Conservation (phyloP, 1,140 invertebrate species). For the Dendrolimus kikuchii region DNA sequence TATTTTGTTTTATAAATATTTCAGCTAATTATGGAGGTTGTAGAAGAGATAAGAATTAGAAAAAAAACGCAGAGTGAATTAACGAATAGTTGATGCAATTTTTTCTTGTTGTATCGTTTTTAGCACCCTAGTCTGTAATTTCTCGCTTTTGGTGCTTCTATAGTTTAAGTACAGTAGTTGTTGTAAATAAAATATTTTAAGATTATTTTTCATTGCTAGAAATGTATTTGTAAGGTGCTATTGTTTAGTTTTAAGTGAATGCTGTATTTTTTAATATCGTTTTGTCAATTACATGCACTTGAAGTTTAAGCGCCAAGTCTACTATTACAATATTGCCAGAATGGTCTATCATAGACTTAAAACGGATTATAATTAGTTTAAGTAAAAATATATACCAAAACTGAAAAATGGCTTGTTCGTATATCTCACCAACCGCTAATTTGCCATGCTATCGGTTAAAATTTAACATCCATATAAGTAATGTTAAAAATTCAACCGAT, state of each 20-base stretch:
- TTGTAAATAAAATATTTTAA: slow-evolving; percentile 26
- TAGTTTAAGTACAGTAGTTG: slow-evolving; percentile 17
- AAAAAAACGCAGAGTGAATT: slow-evolving; percentile 62
- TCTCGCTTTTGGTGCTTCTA: slow-evolving; percentile 30
- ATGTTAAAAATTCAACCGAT: too few species aligned
- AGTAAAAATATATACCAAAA: too few species aligned
- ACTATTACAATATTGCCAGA: too few species aligned
- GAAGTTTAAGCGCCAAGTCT: too few species aligned
- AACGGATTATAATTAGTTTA: too few species aligned
- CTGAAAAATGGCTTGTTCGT: too few species aligned
- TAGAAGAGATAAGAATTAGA: slow-evolving; percentile 68
- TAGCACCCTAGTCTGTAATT: slow-evolving; percentile 22
- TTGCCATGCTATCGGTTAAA: too few species aligned
- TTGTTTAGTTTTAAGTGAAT: slow-evolving; percentile 15
- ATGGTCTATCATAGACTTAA: too few species aligned
- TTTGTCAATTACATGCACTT: not conserved
- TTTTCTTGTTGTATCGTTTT: slow-evolving; percentile 4
- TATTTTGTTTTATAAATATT: slow-evolving; percentile 42
- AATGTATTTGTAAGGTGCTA: slow-evolving; percentile 19
- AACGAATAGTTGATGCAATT: slow-evolving; percentile 37
- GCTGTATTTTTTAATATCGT: slow-evolving; percentile 7
- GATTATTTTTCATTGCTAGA: slow-evolving; percentile 2
- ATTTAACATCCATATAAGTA: too few species aligned
- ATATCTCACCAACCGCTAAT: too few species aligned
- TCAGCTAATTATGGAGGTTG: slow-evolving; percentile 70